Conservation (phyloP, 2,113 vertebrate genomes). For the Rhinichthys klamathensis region DNA sequence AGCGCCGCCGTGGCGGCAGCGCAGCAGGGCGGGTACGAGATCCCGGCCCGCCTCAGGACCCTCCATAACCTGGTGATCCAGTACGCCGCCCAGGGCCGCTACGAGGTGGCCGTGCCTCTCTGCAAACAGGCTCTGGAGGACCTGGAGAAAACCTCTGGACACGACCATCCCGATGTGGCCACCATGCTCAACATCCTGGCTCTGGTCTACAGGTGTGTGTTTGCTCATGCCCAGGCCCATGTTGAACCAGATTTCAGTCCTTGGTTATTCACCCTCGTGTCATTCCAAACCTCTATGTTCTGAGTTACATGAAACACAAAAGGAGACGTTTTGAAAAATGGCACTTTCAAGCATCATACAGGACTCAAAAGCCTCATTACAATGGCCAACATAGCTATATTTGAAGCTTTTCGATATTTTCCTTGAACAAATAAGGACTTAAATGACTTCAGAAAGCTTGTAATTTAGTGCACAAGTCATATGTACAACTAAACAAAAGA, state of each 20-base stretch:
- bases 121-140: conserved; percentile 88
- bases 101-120: conserved; percentile 85
- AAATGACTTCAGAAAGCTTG: background rate
- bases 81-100: conserved; percentile 87
- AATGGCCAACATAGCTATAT: background rate
- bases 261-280: background rate
- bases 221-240: background rate
- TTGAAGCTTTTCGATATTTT: background rate
- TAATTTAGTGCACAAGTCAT: background rate
- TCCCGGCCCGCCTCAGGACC: conserved; percentile 81
- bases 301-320: background rate
- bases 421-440: background rate
- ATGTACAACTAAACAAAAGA: too few relatives aligned
- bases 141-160: conserved; percentile 86
- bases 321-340: background rate
- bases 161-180: conserved; percentile 86
- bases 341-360: background rate
- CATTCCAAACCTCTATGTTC: background rate
- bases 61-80: conserved; percentile 89
- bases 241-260: background rate
- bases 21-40: conserved; percentile 85
- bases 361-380: background rate
- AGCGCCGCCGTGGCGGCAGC: conserved; percentile 78
- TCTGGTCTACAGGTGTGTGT: conserved; percentile 81
- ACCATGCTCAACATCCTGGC: conserved; percentile 91